phyloP scores from a whole-genome alignment of 2,113 vertebrate genomes.

The Cavia aperea region DNA sequence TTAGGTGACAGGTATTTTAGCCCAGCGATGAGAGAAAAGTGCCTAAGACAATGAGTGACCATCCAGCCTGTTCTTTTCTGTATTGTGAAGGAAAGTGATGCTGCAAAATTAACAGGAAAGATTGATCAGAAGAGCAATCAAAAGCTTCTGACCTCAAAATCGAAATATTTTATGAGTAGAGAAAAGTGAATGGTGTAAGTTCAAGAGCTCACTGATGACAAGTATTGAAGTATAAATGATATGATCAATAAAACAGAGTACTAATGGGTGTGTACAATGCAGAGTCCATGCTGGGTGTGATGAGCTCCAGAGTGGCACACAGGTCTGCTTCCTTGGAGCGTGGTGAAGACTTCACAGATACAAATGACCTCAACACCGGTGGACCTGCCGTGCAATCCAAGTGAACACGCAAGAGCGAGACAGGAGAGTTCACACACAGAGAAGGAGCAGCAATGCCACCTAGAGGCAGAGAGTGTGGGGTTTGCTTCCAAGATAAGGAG shows the following conservation, averaged over 20 bases:
- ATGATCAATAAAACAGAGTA: neutral
- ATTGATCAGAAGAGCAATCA: neutral
- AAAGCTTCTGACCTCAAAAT: neutral
- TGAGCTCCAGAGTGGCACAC: fast-evolving
- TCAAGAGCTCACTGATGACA: neutral
- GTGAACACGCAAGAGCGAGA: neutral
- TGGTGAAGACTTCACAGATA: neutral
- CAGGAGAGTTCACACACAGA: neutral
- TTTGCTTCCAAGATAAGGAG: neutral
- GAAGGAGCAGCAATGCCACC: neutral
- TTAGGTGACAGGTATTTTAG: neutral
- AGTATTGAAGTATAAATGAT: neutral
- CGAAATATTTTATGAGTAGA: neutral
- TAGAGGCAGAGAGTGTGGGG: neutral
- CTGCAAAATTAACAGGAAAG: neutral
- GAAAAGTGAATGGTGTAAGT: neutral
- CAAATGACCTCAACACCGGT: neutral
- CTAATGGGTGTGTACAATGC: neutral
- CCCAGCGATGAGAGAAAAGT: neutral
- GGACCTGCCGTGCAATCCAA: too few relatives aligned
- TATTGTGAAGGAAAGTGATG: neutral
- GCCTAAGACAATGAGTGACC: neutral
- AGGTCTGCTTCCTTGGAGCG: too few relatives aligned
- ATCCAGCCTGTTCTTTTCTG: neutral
- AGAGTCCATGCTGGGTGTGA: too few relatives aligned